phyloP scores from a whole-genome alignment of 1,140 invertebrate genomes.

The Orius insidiosus region DNA sequence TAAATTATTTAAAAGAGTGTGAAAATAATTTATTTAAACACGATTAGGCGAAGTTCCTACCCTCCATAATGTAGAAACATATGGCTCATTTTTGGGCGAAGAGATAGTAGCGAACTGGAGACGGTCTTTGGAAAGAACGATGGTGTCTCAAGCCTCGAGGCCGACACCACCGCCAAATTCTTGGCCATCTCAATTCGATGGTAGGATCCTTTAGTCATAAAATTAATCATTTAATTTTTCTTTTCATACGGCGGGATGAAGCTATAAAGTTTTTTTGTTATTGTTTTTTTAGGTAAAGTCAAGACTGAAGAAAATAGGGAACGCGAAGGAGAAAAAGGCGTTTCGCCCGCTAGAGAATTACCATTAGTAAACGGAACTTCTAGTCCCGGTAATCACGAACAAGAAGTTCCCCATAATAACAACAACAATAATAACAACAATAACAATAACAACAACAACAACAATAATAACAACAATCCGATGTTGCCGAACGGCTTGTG shows the following conservation, averaged over 20 bases:
- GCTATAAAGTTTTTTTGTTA: background rate
- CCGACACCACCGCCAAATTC: constrained; percentile 25
- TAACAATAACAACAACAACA: constrained; percentile 26
- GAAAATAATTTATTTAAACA: background rate
- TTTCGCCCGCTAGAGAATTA: constrained; percentile 12
- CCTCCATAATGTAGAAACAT: constrained; percentile 49
- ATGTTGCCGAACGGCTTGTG: constrained; percentile 21
- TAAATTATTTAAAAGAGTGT: constrained; percentile 11
- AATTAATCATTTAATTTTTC: background rate
- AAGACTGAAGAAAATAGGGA: constrained; percentile 13
- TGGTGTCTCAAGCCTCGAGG: constrained; percentile 30
- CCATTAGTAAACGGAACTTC: constrained; percentile 21
- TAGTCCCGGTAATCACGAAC: constrained; percentile 12
- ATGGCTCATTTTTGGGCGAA: constrained; percentile 51
- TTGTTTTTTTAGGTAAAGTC: constrained; percentile 12
- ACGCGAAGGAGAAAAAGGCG: constrained; percentile 9
- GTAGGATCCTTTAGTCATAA: constrained; percentile 4
- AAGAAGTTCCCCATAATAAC: constrained; percentile 20
- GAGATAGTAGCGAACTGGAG: constrained; percentile 63
- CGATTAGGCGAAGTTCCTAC: constrained; percentile 25
- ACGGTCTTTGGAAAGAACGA: constrained; percentile 44
- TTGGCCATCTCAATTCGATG: constrained; percentile 9
- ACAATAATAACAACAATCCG: constrained; percentile 16
- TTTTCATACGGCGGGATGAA: background rate
- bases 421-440: constrained; percentile 26